Evolutionary conservation across 2,113 vertebrate genomes (phyloP), one percentile per base, ranked within the genome.

Genomic region (Scortum barcoo): DNA sequence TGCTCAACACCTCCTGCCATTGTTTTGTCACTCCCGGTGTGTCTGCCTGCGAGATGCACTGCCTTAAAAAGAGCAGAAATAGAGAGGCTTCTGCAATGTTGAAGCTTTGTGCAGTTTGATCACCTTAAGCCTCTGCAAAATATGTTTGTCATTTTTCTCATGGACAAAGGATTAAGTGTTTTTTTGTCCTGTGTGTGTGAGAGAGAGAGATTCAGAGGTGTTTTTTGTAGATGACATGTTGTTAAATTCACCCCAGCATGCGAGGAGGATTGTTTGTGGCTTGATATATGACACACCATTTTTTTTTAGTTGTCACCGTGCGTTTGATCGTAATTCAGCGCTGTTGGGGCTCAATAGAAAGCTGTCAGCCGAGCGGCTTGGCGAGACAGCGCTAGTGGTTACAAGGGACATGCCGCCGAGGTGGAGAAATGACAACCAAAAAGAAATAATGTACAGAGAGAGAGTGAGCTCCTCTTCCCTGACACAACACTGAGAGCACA

Each of bases 71-170:
- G 26, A n/a, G 12, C 1, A 48, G 22, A 54, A 24, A 78, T n/a
- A n/a, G n/a, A n/a, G n/a, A n/a, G n/a, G 51, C 83, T 48, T n/a
- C 28, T 75, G 60, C 61, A 36, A 13, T 24, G 60, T 68, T 20
- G 66, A 68, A 75, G 67, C 30, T 6, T 20, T 61, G 28, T 26
- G 2, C 46, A 78, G 20, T 69, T 36, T 76, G 74, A 83, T 73
- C n/a, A 73, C 67, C 62, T 80, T 79, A 67, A 89, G 11, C 72
- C 69, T 73, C 56, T 70, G 44, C 60, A 76, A 69, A 75, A 90
- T 82, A 62, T 60, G 70, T 79, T 77, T 72, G 40, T 48, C 28
- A 44, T 84, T 63, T 82, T 54, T 66, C 78, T 79, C 75, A 28
- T 30, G 48, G 53, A 33, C 22, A 10, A 74, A 62, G 73, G 83